These are phyloP conservation scores for Drosophila navojoa DNA, from an alignment of 1,140 invertebrate genomes.

Conservation along the genomic window DNA sequence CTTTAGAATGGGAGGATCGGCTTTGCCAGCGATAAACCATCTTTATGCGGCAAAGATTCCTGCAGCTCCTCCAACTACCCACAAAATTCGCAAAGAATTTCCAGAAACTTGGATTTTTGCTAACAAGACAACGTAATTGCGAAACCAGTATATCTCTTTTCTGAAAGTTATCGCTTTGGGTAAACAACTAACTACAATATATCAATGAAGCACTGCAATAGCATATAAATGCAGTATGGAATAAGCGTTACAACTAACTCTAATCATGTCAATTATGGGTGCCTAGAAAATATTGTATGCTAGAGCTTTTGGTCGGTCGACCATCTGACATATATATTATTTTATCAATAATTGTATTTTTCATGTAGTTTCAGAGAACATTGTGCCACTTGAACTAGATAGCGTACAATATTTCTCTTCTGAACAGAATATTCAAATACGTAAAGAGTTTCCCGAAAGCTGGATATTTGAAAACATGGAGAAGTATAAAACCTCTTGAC, in stretches of 20 bases:
- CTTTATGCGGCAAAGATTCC: neutral
- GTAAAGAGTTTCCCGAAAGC: constrained; percentile 30
- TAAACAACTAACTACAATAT: constrained; percentile 10
- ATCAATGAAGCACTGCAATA: too few relatives aligned
- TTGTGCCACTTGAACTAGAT: constrained; percentile 15
- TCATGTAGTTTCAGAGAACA: constrained; percentile 10
- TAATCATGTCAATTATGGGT: neutral
- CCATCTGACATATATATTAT: too few relatives aligned
- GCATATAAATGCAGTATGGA: constrained; percentile 2
- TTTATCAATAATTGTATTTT: constrained; percentile 6
- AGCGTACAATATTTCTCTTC: neutral
- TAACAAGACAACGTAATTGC: constrained; percentile 36
- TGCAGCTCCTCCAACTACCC: constrained; percentile 9
- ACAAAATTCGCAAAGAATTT: constrained; percentile 52
- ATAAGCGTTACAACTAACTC: constrained; percentile 19
- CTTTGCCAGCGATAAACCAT: neutral
- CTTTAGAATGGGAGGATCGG: neutral
- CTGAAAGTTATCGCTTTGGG: neutral
- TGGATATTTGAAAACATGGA: constrained; percentile 39
- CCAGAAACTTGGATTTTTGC: constrained; percentile 65
- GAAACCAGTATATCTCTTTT: neutral
- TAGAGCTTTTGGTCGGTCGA: too few relatives aligned
- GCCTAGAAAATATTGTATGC: too few relatives aligned
- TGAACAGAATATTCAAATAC: constrained; percentile 13
- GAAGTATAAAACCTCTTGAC: constrained; percentile 39